Percentiles rank a stretch among this genome's conserved stretches.
Evolutionary conservation across 2,797 vertebrate species (phyloP).

Genomic region (Dryobates pubescens): DNA sequence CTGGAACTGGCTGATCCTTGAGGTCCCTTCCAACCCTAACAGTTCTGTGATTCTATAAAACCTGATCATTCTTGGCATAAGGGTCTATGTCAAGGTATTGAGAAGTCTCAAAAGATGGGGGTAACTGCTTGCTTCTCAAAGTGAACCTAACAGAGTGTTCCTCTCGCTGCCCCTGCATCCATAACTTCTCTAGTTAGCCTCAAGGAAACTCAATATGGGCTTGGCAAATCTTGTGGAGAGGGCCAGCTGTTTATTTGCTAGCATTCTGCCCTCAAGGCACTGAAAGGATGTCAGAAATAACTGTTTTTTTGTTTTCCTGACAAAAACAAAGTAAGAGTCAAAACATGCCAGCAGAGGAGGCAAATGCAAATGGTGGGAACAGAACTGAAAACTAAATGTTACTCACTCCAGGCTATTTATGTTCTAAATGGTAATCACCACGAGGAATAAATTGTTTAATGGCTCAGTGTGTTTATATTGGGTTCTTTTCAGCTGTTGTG

Average conservation of each 20-base stretch:
- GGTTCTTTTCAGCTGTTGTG: neutral
- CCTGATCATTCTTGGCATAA: neutral
- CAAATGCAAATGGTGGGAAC: neutral
- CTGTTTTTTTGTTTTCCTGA: neutral
- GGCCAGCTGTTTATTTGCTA: neutral
- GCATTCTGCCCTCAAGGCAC: neutral
- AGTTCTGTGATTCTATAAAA: neutral
- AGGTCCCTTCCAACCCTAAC: no score
- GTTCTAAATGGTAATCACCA: neutral
- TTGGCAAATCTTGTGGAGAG: neutral
- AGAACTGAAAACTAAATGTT: neutral
- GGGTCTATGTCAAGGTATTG: neutral
- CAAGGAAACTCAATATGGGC: neutral
- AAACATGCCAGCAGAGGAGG: neutral
- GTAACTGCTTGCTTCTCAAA: neutral
- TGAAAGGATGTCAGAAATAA: conserved; percentile 34
- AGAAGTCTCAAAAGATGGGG: neutral
- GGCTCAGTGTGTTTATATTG: neutral
- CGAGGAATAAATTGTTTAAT: neutral
- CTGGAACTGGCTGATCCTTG: no score
- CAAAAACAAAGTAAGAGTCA: conserved; percentile 22
- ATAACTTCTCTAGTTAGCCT: neutral
- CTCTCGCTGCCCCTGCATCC: neutral
- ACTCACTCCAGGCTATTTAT: neutral
- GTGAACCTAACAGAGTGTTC: neutral